phyloP scores from a whole-genome alignment of 2,797 vertebrate genomes.

The Acipenser ruthenus region DNA sequence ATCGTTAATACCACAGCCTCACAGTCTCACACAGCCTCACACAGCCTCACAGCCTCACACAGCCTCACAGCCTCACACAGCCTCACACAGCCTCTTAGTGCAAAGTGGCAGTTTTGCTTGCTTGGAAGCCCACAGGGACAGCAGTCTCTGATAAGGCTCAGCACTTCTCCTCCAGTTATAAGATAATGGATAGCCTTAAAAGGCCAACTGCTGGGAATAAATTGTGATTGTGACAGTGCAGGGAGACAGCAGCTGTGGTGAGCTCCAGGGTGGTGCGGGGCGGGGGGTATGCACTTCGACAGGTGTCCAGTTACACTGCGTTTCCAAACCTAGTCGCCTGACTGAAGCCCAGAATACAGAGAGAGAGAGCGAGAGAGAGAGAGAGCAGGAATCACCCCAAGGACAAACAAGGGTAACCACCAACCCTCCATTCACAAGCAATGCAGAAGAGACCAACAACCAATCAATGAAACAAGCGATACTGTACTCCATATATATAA shows the following conservation, averaged over 20 bases:
- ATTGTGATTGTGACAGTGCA: conserved; percentile 68
- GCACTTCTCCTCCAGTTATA: conserved; percentile 39
- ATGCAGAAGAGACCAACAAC: too few species aligned
- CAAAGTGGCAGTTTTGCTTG: too few species aligned
- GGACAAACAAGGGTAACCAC: conserved; percentile 83
- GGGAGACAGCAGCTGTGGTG: conserved; percentile 80
- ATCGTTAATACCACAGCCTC: too few species aligned
- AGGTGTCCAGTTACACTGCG: conserved; percentile 79
- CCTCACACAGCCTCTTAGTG: too few species aligned
- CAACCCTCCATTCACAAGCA: too few species aligned
- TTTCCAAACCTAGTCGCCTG: conserved; percentile 94
- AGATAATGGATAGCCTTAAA: conserved; percentile 83
- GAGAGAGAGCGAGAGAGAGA: conserved; percentile 17
- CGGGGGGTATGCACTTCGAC: conserved; percentile 36
- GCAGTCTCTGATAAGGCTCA: background rate
- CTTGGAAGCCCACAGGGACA: background rate
- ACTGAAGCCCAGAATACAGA: conserved; percentile 61
- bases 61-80: too few species aligned
- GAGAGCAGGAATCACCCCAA: conserved; percentile 75
- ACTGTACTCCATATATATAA: too few species aligned
- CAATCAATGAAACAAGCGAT: too few species aligned
- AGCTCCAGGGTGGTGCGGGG: conserved; percentile 25
- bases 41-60: too few species aligned
- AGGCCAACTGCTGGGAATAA: conserved; percentile 70
- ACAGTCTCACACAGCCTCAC: too few species aligned